Conservation (phyloP, 1,140 invertebrate species). For the Drosophila nasuta region DNA sequence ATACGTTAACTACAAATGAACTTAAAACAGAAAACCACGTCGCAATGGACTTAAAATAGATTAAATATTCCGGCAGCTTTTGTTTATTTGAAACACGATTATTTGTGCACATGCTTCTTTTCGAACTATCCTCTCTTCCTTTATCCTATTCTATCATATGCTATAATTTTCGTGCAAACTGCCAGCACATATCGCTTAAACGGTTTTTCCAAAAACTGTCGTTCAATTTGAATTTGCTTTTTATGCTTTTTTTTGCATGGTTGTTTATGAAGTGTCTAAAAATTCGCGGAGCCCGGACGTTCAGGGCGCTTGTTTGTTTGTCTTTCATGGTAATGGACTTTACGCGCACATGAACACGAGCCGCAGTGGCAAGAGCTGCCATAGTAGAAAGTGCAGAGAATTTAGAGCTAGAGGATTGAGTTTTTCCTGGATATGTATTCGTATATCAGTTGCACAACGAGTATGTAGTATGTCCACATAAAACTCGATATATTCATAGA, state of each 20-base stretch:
- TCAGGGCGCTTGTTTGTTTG: conserved; percentile 67
- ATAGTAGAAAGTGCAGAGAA: conserved; percentile 21
- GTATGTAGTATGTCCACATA: conserved; percentile 8
- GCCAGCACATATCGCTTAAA: conserved; percentile 16
- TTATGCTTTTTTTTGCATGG: conserved; percentile 18
- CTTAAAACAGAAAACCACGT: background rate
- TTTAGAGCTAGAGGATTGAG: conserved; percentile 10
- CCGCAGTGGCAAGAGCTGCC: conserved; percentile 1
- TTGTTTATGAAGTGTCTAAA: conserved; percentile 78
- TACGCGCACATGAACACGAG: conserved; percentile 67
- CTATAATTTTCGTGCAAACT: conserved; percentile 22
- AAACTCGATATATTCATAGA: conserved; percentile 56
- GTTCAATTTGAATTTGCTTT: conserved; percentile 33
- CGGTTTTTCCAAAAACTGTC: conserved; percentile 36
- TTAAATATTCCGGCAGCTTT: conserved; percentile 2
- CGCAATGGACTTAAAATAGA: conserved; percentile 7
- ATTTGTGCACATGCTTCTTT: conserved; percentile 18
- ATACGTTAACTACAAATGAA: background rate
- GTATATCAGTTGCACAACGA: conserved; percentile 8
- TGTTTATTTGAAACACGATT: conserved; percentile 14
- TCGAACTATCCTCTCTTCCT: background rate
- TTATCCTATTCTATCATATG: background rate
- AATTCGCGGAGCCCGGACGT: conserved; percentile 36
- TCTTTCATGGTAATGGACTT: conserved; percentile 80
- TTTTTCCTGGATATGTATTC: conserved; percentile 20